Conservation (phyloP, 2,888 invertebrate species). For the Protophormia terraenovae region DNA sequence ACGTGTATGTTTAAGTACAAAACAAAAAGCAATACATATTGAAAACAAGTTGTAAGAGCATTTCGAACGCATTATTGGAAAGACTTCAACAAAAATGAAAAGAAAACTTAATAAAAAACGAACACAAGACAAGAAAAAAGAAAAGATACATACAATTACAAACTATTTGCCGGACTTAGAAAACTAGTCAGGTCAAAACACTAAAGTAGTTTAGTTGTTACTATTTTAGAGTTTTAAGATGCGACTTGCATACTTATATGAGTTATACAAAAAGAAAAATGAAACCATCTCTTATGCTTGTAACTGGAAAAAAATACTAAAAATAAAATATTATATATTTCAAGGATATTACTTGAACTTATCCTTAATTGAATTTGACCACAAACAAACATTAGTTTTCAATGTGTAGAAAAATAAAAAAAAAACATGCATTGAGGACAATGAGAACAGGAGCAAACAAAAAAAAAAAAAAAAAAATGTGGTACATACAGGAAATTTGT, state of each 20-base stretch:
- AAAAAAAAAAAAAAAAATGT: background rate
- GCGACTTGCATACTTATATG: conserved; percentile 15
- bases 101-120: background rate
- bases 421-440: background rate
- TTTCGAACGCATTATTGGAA: background rate
- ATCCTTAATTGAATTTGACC: conserved; percentile 69
- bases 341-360: conserved; percentile 69
- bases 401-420: conserved; percentile 15
- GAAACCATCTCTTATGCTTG: background rate
- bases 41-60: conserved; percentile 8
- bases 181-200: conserved; percentile 58
- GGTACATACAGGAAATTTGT: conserved; percentile 49
- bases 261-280: conserved; percentile 1
- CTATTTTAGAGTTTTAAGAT: conserved; percentile 28
- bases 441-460: conserved; percentile 20
- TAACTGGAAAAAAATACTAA: background rate
- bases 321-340: conserved; percentile 51
- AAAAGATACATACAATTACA: conserved; percentile 1
- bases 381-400: conserved; percentile 67
- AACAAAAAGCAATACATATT: background rate
- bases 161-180: conserved; percentile 20
- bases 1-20: conserved; percentile 13
- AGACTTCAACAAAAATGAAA: background rate
- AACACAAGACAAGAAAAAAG: background rate
- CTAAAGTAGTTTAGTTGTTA: conserved; percentile 48